Evolutionary conservation across 2,888 invertebrate species (phyloP).

Genomic region (Pandemis heparana): DNA sequence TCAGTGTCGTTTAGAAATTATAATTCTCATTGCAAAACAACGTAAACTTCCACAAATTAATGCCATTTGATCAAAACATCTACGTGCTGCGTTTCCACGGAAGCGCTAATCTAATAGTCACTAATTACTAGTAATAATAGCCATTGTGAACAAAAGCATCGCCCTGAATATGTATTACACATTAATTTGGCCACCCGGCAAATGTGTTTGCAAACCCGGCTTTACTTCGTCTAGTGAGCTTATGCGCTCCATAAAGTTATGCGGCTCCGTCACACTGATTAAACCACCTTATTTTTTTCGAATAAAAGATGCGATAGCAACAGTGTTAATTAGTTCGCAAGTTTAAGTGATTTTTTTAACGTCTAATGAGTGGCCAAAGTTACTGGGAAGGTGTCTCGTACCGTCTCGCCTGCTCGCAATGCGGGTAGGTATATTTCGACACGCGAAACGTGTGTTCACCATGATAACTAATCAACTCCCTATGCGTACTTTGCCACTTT

Average conservation of each 20-base stretch:
- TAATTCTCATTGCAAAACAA: too few relatives aligned
- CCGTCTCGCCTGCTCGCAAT: conserved; percentile 66
- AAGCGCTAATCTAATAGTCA: conserved; percentile 34
- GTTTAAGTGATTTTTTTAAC: conserved; percentile 63
- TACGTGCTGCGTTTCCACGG: conserved; percentile 22
- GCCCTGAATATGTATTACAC: conserved; percentile 74
- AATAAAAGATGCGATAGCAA: conserved; percentile 62
- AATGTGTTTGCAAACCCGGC: conserved; percentile 51
- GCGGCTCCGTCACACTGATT: conserved; percentile 62
- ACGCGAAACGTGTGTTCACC: conserved; percentile 54
- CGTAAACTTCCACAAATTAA: background rate
- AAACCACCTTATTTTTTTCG: conserved; percentile 54
- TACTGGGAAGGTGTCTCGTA: conserved; percentile 64
- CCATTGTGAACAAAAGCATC: conserved; percentile 57
- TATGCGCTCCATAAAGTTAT: conserved; percentile 65
- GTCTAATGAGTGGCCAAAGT: conserved; percentile 64
- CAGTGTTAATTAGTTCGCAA: conserved; percentile 64
- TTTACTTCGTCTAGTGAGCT: conserved; percentile 60
- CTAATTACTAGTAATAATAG: conserved; percentile 41
- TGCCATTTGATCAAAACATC: conserved; percentile 14
- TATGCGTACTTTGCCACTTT: background rate
- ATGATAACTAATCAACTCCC: conserved; percentile 47
- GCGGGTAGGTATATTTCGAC: conserved; percentile 60
- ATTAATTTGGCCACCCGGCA: conserved; percentile 65
- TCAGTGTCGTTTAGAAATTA: too few relatives aligned